These are phyloP conservation scores for Synergus umbraculus DNA, from an alignment of 2,888 invertebrate genomes.

Conservation along the genomic window DNA sequence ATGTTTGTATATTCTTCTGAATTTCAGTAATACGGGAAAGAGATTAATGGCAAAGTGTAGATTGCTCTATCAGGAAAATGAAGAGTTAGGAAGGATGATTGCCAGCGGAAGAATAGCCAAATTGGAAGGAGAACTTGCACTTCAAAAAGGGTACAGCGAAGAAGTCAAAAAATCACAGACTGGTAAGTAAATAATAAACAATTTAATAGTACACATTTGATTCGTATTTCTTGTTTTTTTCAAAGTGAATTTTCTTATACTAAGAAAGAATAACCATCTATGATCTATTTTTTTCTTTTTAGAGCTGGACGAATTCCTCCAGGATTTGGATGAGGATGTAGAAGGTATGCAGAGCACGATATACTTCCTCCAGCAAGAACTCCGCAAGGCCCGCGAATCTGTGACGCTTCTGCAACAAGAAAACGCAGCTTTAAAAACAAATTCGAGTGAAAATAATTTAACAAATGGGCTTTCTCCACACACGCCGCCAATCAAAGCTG, in stretches of 20 bases:
- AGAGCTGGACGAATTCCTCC: constrained; percentile 97
- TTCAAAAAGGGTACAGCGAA: constrained; percentile 96
- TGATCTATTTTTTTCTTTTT: constrained; percentile 65
- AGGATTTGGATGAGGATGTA: constrained; percentile 97
- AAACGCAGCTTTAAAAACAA: constrained; percentile 69
- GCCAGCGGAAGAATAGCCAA: constrained; percentile 96
- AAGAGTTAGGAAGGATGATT: constrained; percentile 97
- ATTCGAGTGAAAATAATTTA: constrained; percentile 66
- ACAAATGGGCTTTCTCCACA: constrained; percentile 73
- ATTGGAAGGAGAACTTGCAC: constrained; percentile 95
- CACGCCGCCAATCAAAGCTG: constrained; percentile 71
- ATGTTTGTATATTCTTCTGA: constrained; percentile 44
- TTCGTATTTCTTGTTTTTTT: constrained; percentile 11
- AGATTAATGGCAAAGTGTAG: constrained; percentile 98
- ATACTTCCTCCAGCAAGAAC: constrained; percentile 94
- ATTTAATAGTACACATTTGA: not conserved
- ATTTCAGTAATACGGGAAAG: constrained; percentile 93
- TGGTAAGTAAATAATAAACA: constrained; percentile 79
- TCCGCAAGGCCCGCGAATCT: constrained; percentile 89
- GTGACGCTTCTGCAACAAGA: constrained; percentile 83
- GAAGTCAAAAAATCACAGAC: constrained; percentile 98
- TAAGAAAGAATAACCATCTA: constrained; percentile 15
- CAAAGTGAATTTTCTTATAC: not conserved
- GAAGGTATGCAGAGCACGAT: constrained; percentile 99
- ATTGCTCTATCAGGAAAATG: constrained; percentile 96